Evolutionary conservation across 2,797 vertebrate species (phyloP), one percentile per base, ranked within the genome.

Genomic region (Trematomus bernacchii): DNA sequence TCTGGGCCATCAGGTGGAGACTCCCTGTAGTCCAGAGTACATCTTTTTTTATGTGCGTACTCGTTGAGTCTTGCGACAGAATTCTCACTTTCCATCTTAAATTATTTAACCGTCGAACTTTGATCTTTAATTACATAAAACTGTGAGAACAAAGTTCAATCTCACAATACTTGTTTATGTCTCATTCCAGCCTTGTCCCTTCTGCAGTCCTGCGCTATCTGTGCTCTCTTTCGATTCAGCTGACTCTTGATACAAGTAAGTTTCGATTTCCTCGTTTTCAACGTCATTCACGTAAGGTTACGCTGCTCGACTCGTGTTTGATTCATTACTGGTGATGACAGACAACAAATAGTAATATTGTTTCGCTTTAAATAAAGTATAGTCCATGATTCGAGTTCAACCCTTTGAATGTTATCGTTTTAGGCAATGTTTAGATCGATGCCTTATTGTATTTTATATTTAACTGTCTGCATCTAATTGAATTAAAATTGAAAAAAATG

Each of bases 31-130:
- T 0, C 0, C 3, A 89, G 6, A 0, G 0, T 0, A 3, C 0
- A 42, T 0, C n/a, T 1, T 0, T 0, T 30, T 51, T 1, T 88
- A 46, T 86, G 89, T 1, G 58, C 58, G 5, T 53, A 69, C 11
- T 89, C 78, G 14, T 87, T 43, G 0, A 95, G 67, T 59, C 33
- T 21, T 8, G 59, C 53, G 0, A 93, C 9, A n/a, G 69, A 90
- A 60, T 84, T 88, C 6, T 0, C 16, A 6, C n/a, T 3, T 0
- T 69, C 88, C 92, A 91, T 94, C 3, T 1, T 5, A 12, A 60
- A 51, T 2, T 18, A 52, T 11, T 2, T 42, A 6, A 37, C 1
- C 16, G n/a, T 12, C 14, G 1, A 15, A 15, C 1, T 63, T 23
- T 12, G 0, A 7, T 3, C 12, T 50, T 0, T 33, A n/a, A 62